Percentiles rank a stretch among this genome's conserved stretches.
Conservation (phyloP, 2,888 invertebrate species). For the Proisotoma minuta region DNA sequence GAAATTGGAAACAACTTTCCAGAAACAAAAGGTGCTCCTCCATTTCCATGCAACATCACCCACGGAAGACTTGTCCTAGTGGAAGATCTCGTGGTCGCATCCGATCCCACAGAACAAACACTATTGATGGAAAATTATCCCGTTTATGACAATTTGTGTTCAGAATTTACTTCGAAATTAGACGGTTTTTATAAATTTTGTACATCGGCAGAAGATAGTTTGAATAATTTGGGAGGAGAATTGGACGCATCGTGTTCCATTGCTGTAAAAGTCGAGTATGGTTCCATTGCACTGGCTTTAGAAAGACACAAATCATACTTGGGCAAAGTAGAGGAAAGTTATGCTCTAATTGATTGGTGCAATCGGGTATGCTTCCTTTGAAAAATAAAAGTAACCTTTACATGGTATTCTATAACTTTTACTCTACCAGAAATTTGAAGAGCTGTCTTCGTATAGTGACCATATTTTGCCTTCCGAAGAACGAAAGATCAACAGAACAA, state of each 20-base stretch:
- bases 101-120: background rate
- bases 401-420: background rate
- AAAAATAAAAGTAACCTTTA: background rate
- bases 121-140: background rate
- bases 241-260: constrained; percentile 15
- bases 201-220: constrained; percentile 11
- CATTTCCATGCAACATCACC: constrained; percentile 23
- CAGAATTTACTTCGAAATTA: constrained; percentile 17
- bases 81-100: constrained; percentile 21
- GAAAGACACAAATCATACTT: constrained; percentile 20
- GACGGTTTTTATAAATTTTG: constrained; percentile 24
- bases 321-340: constrained; percentile 13
- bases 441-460: constrained; percentile 10
- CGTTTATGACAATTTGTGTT: background rate
- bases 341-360: constrained; percentile 13
- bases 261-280: constrained; percentile 5
- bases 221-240: constrained; percentile 20
- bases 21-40: constrained; percentile 29
- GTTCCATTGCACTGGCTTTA: constrained; percentile 7
- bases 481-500: constrained; percentile 17
- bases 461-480: constrained; percentile 19
- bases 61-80: constrained; percentile 29
- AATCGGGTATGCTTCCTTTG: constrained; percentile 6
- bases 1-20: constrained; percentile 31
- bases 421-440: constrained; percentile 18